Base-by-base conservation (phyloP, 2,113 vertebrate genomes). In the Otocyon megalotis region DNA sequence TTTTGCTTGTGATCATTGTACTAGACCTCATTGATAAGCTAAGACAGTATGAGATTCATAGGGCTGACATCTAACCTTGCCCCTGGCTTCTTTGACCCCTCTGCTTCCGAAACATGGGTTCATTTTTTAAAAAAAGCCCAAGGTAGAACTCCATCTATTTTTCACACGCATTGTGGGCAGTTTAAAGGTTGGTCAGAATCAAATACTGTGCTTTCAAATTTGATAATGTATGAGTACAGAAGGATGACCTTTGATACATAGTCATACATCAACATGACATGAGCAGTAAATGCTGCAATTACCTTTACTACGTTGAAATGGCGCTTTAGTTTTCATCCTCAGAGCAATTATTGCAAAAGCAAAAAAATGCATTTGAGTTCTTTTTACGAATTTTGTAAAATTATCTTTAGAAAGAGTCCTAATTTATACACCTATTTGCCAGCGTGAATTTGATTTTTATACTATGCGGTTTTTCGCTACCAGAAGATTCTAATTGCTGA, bases 191-290 rank as follows among this genome's bases (percentile, higher is more conserved):
- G 99, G 99, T 99, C 98, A 88, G 98, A 99, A 99, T 99, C 98
- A 96, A 99, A 99, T 99, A 99, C 99, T 99, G 99, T 98, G 99
- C 99, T 99, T 99, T 99, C 99, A 99, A 99, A 99, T 99, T 99
- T 99, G 99, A 99, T 99, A 99, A 99, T 99, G 99, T 99, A 99
- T 99, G 99, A 99, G 99, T 99, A 99, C 99, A 99, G 99, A 99
- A 99, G 99, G 98, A 97, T 99, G 99, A 99, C 99, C 99, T 99
- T 99, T 99, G 98, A 98, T 99, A 99, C 99, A 26, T 97, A 98
- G 99, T 99, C 99, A 99, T 99, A 99, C 99, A 99, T 99, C 99
- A 99, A 99, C 99, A 98, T 99, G 99, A 99, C 99, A 99, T 3
- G 94, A 98, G 99, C 99, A 99, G 99, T 99, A 99, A 99, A 99